A percentile compares a stretch with the other conserved stretches of the same genome.
Evolutionary conservation across 1,140 invertebrate genomes (phyloP).

Genomic region (Idris sp.): DNA sequence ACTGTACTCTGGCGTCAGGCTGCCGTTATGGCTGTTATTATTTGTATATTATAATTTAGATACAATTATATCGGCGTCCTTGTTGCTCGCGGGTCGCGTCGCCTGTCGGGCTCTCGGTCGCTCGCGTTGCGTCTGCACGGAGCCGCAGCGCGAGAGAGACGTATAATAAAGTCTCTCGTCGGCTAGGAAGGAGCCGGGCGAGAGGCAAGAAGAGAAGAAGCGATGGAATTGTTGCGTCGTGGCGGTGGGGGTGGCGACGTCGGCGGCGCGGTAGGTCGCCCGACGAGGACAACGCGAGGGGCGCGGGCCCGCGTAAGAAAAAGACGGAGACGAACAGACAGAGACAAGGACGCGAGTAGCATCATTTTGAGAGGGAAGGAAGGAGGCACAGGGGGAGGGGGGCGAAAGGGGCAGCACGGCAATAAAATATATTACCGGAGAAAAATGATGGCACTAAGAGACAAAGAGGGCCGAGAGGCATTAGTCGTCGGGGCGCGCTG

Average conservation of each 20-base stretch:
- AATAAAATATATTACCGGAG: constrained; percentile 78
- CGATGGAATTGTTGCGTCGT: constrained; percentile 61
- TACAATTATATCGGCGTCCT: constrained; percentile 77
- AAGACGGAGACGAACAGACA: constrained; percentile 27
- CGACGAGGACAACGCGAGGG: constrained; percentile 30
- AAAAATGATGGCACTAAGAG: constrained; percentile 75
- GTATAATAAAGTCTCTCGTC: constrained; percentile 74
- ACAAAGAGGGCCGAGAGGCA: constrained; percentile 73
- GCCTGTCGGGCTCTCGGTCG: constrained; percentile 39
- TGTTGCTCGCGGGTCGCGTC: constrained; percentile 61
- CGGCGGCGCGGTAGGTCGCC: constrained; percentile 52
- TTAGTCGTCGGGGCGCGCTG: constrained; percentile 61
- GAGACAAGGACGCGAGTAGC: constrained; percentile 38
- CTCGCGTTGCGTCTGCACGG: constrained; percentile 43
- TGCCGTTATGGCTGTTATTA: constrained; percentile 78
- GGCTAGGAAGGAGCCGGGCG: constrained; percentile 55
- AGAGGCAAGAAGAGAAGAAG: constrained; percentile 60
- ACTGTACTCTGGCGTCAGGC: constrained; percentile 78
- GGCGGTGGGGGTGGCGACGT: constrained; percentile 56
- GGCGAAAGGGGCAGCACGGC: constrained; percentile 62
- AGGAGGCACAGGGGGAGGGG: constrained; percentile 29
- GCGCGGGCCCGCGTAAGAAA: constrained; percentile 24
- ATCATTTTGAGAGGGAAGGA: constrained; percentile 60
- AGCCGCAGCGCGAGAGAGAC: constrained; percentile 61
- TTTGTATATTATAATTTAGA: constrained; percentile 80